Evolutionary conservation across 2,113 vertebrate species (phyloP), one percentile per base, ranked within the genome.

Genomic region (Balaenoptera acutorostrata): DNA sequence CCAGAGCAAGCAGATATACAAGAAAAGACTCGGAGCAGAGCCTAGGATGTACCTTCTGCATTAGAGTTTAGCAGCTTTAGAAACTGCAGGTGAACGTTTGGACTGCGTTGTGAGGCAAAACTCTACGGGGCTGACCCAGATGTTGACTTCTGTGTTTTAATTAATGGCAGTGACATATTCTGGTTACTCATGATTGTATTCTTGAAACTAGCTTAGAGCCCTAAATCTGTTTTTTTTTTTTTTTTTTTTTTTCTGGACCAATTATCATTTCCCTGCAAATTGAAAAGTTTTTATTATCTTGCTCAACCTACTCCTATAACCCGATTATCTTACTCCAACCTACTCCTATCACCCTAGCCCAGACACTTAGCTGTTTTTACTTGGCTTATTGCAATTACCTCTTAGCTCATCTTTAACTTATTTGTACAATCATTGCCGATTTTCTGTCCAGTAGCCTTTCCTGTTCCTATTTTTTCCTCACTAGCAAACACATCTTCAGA

Each of bases 21-120:
- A 77, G 25, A 33, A 36, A 13, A 10, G 2, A 15, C 0, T 25
- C 4, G 1, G 49, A n/a, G 8, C 4, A 61, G 9, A 41, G 7
- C 59, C 15, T 33, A 5, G 13, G 3, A 7, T 72, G 3, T 52
- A 21, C 41, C 7, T 41, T 66, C 36, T 69, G 1, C 6, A 33
- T 1, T 52, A 20, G 17, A 49, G 7, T 31, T 46, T 55, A 92
- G 27, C 10, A 96, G 23, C 10, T 68, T 3, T 31, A 84, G n/a
- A 85, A 86, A 17, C n/a, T 46, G 3, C 8, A 8, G 68, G 39
- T 25, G 1, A 20, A 25, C 1, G n/a, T 83, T 64, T 46, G 14
- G 6, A 13, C 6, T 33, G 0, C 0, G 1, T 36, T 66, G 8
- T 52, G 11, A 71, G 21, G 15, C 7, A 52, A 72, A 15, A 15